These are phyloP conservation scores for Donacobius atricapilla DNA, from an alignment of 2,113 vertebrate species.

Conservation along the genomic window DNA sequence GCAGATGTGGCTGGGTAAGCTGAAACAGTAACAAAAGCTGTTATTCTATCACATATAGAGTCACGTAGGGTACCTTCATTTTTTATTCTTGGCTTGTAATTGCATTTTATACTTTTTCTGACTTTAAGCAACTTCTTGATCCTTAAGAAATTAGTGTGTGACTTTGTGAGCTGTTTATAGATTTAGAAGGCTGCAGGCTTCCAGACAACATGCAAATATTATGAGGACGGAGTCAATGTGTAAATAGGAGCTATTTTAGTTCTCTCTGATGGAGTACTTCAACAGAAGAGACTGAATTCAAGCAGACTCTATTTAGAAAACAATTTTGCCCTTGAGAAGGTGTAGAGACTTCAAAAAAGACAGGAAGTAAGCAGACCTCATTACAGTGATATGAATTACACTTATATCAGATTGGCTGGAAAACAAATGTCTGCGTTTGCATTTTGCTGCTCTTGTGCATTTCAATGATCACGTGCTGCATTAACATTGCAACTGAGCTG, in stretches of 20 bases:
- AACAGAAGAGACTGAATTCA: neutral
- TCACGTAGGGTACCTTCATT: neutral
- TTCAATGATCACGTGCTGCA: neutral
- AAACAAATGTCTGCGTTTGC: conserved; percentile 37
- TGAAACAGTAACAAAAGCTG: neutral
- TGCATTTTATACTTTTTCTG: neutral
- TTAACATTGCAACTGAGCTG: neutral
- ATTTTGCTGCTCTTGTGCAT: conserved; percentile 3
- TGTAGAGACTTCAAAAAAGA: conserved; percentile 21
- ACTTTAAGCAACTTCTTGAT: neutral
- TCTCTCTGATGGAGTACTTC: neutral
- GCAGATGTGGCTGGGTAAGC: neutral
- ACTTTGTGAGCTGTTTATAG: conserved; percentile 21
- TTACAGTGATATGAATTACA: conserved; percentile 42
- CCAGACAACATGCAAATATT: neutral
- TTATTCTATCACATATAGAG: neutral
- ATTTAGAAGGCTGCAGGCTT: neutral
- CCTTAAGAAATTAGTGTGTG: conserved; percentile 16
- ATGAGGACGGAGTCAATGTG: neutral
- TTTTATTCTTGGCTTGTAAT: neutral
- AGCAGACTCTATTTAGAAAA: conserved; percentile 26
- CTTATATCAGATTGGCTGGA: conserved; percentile 43
- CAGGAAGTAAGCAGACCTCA: conserved; percentile 14
- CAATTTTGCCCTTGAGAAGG: conserved; percentile 54
- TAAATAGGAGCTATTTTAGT: conserved; percentile 36